Evolutionary conservation across 2,888 invertebrate genomes (phyloP), one percentile per base, ranked within the genome.

Genomic region (Phrixothrix hirtus): DNA sequence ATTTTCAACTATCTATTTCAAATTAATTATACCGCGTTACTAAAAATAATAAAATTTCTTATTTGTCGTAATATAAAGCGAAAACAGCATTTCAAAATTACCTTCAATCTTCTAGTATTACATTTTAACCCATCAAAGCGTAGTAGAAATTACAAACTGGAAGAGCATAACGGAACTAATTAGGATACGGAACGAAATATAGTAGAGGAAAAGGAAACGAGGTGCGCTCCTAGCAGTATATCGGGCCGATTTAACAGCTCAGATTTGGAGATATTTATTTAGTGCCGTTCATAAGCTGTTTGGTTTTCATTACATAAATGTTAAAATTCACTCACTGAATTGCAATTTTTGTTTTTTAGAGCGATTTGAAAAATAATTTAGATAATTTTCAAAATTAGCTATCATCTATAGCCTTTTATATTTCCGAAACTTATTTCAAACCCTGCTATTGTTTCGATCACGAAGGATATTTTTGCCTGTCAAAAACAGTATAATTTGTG

Each of bases 141-240:
- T 15, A 46, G 46, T 31, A 13, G 21, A 45, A 45, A 38, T 46
- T 46, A 39, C 35, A 37, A 46, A 38, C 35, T 45, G 35, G 32
- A 39, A 45, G 37, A 15, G 43, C 44, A 37, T 44, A 39, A 35
- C 51, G 58, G 52, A 58, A 58, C 55, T 58, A 58, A 58, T 58
- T 58, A 58, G 49, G 55, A 52, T 52, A 52, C 56, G 57, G 56
- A 59, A 56, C 54, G 51, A 51, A 49, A 50, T 58, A 56, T 59
- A 49, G 44, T 47, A 46, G 52, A 49, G 60, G 56, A 60, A 57
- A 48, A 60, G 57, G 55, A 59, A 57, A 51, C 56, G 54, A 45
- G 53, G 49, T 57, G 52, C 53, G 52, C 44, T 43, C 36, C 27
- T 47, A 39, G 51, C 56, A 46, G 49, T 61, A 57, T 59, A 58